Evolutionary conservation across 2,113 vertebrate species (phyloP).

Genomic region (Mustelus asterias): DNA sequence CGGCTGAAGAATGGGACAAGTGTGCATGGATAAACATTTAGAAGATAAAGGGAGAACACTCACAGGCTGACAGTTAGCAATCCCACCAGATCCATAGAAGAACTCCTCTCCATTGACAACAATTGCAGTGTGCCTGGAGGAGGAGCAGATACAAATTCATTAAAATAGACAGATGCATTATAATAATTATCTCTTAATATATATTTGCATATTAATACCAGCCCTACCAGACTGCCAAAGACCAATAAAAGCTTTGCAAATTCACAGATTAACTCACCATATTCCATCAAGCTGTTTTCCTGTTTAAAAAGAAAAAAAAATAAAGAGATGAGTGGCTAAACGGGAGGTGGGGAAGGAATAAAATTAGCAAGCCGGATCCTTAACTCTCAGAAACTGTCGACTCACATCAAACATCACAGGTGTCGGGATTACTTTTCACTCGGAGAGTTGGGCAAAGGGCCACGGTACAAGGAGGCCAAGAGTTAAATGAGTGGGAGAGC

Average conservation of each 20-base stretch:
- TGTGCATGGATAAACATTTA: not conserved
- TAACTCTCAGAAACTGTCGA: not conserved
- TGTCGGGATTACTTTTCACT: not conserved
- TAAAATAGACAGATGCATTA: not conserved
- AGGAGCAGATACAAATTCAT: conserved; percentile 25
- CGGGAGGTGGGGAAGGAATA: not conserved
- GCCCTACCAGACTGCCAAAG: not conserved
- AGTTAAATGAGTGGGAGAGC: not conserved
- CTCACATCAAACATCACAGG: not conserved
- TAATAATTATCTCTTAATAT: not conserved
- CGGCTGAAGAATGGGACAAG: not conserved
- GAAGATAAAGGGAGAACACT: conserved; percentile 48
- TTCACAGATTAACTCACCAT: conserved; percentile 69
- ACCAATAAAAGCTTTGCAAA: not conserved
- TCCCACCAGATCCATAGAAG: conserved; percentile 80
- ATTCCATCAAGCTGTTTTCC: conserved; percentile 93
- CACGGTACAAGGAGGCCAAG: not conserved
- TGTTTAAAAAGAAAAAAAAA: conserved; percentile 54
- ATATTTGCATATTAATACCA: not conserved
- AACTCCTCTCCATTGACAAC: conserved; percentile 85
- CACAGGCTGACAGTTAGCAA: conserved; percentile 79
- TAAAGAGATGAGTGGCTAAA: conserved; percentile 33
- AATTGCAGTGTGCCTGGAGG: conserved; percentile 81
- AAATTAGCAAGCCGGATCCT: not conserved
- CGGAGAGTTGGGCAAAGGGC: not conserved